Evolutionary conservation across 2,888 invertebrate genomes (phyloP), one percentile per base, ranked within the genome.

Genomic region (Pristionchus arcanus): DNA sequence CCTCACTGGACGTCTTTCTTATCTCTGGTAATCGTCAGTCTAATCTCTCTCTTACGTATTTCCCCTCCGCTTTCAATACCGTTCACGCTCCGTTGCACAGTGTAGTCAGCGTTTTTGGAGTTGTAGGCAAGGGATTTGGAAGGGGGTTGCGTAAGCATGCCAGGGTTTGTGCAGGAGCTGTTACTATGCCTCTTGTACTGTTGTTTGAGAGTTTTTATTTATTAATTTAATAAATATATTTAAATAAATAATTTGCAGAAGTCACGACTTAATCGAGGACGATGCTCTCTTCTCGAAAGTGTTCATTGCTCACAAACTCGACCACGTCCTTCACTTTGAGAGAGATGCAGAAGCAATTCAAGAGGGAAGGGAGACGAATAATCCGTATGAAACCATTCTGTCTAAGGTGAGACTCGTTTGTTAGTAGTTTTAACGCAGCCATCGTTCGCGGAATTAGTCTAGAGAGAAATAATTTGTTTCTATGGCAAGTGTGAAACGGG

Each of bases 251-350:
- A 31, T n/a, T 66, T 3, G 1, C 71, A 87, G 87, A 87, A 49
- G 49, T 15, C 53, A 53, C 34, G 31, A 55, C 16, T 25, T n/a
- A 11, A 21, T 53, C 85, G 97, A 98, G 93, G 98, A 98, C 94
- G 97, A 98, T 96, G 95, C 95, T n/a, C 88, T 91, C 7, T 92
- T 92, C 88, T 91, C 92, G 91, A 92, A 91, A 25, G 97, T 97
- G 7, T 99, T 97, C 95, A 99, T 99, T 95, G 99, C 99, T 0
- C 97, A 98, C 95, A 97, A 97, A 92, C 96, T 99, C 90, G 97
- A 97, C 92, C 97, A 99, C 96, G 98, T 98, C 94, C 95, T 95
- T 3, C 94, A 96, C 91, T 95, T 95, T 91, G 96, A 96, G 91
- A 92, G 97, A 55, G 98, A 99, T 95, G 97, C 98, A 88, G 96